Evolutionary conservation across 53 echinoderm and acorn worm genomes (phyloP).

Genomic region (Patiria pectinifera): DNA sequence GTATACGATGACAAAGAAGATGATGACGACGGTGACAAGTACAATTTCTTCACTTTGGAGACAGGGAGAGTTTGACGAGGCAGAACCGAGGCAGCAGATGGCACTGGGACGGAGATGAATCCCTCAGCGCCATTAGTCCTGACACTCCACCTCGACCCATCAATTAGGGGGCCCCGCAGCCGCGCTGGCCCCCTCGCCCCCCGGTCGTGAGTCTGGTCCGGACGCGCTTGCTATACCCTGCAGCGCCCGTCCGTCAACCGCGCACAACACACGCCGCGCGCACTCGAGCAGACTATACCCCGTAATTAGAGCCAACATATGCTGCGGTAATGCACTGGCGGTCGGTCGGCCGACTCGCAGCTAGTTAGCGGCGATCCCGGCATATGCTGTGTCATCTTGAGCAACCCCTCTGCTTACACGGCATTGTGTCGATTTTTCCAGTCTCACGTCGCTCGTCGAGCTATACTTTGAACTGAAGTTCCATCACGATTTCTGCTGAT

Average conservation of each 20-base stretch:
- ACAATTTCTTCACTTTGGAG: background rate
- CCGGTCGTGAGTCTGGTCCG: background rate
- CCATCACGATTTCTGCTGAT: conserved; percentile 18
- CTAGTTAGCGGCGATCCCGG: conserved; percentile 28
- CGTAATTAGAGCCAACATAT: conserved; percentile 61
- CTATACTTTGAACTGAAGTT: conserved; percentile 27
- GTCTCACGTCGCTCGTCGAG: background rate
- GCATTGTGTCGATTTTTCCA: background rate
- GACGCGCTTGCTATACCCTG: too few species aligned
- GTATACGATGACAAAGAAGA: background rate
- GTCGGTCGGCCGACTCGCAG: conserved; percentile 41
- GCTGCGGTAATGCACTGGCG: conserved; percentile 59
- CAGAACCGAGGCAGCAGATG: conserved; percentile 43
- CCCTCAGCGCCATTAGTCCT: conserved; percentile 55
- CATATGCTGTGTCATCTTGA: conserved; percentile 35
- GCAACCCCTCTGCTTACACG: background rate
- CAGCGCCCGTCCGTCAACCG: background rate
- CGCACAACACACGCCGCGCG: background rate
- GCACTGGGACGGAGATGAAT: conserved; percentile 44
- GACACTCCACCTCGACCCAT: conserved; percentile 39
- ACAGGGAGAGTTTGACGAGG: conserved; percentile 7
- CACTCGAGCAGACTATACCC: conserved; percentile 31
- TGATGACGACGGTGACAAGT: background rate
- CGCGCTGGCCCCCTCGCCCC: conserved; percentile 18
- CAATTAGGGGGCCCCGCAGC: conserved; percentile 43